Percentiles rank a stretch among this genome's conserved stretches.
Evolutionary conservation across 2,888 invertebrate species (phyloP).

Genomic region (Spodoptera littoralis): DNA sequence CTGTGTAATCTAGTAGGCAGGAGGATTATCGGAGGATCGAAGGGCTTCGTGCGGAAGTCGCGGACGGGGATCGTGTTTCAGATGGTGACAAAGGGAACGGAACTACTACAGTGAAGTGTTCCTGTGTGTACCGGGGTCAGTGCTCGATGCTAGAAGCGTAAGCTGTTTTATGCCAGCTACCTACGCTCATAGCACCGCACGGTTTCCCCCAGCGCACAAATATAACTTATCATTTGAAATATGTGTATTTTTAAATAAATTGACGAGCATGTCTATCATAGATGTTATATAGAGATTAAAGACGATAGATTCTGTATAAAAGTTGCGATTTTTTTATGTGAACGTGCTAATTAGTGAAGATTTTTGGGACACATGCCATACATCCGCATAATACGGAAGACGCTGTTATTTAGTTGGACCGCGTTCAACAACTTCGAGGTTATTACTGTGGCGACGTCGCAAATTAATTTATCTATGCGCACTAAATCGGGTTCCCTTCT

Average conservation of each 20-base stretch:
- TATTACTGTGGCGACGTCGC: constrained; percentile 72
- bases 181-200: constrained; percentile 21
- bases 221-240: constrained; percentile 18
- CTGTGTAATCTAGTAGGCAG: constrained; percentile 66
- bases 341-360: constrained; percentile 58
- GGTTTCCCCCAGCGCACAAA: constrained; percentile 25
- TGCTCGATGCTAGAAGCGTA: constrained; percentile 60
- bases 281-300: constrained; percentile 8
- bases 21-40: constrained; percentile 76
- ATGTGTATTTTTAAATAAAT: background rate
- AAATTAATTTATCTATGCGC: constrained; percentile 69
- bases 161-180: constrained; percentile 50
- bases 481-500: constrained; percentile 59
- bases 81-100: constrained; percentile 80
- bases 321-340: constrained; percentile 26
- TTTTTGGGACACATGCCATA: constrained; percentile 74
- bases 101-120: constrained; percentile 79
- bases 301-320: constrained; percentile 7
- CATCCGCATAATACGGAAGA: constrained; percentile 78
- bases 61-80: constrained; percentile 81
- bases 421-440: constrained; percentile 79
- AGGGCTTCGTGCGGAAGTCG: constrained; percentile 87
- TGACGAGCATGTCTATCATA: background rate
- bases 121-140: constrained; percentile 69
- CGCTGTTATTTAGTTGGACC: constrained; percentile 79